Evolutionary conservation across 1,140 invertebrate species (phyloP).

Genomic region (Drosophila ogumai): DNA sequence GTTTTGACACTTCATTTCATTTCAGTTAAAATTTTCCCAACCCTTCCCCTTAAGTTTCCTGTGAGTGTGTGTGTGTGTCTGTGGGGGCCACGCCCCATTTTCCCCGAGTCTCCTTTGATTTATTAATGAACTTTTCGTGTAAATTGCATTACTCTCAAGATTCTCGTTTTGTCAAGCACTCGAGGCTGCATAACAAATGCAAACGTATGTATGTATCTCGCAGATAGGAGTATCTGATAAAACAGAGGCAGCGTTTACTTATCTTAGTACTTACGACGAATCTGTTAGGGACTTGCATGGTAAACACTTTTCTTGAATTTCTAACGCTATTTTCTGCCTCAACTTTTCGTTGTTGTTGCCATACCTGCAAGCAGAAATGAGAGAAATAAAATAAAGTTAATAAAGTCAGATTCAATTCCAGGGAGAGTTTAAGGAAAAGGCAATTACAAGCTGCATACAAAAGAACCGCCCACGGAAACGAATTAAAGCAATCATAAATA

Average conservation of each 20-base stretch:
- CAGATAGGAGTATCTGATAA: slow-evolving; percentile 24
- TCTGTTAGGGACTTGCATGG: neutral
- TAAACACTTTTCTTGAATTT: slow-evolving; percentile 26
- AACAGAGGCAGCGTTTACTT: slow-evolving; percentile 18
- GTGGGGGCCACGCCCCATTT: slow-evolving; percentile 6
- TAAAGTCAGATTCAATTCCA: slow-evolving; percentile 32
- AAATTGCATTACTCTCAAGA: slow-evolving; percentile 18
- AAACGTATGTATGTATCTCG: slow-evolving; percentile 6
- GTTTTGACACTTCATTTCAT: slow-evolving; percentile 78
- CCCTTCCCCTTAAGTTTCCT: neutral
- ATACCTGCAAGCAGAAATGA: slow-evolving; percentile 39
- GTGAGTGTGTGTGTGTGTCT: neutral
- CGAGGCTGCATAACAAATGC: slow-evolving; percentile 6
- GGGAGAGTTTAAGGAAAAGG: slow-evolving; percentile 12
- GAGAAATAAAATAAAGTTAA: slow-evolving; percentile 21
- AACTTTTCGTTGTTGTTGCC: neutral
- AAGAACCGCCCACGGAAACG: slow-evolving; percentile 44
- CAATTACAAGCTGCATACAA: slow-evolving; percentile 46
- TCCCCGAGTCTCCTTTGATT: slow-evolving; percentile 29
- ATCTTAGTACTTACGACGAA: slow-evolving; percentile 34
- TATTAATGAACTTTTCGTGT: slow-evolving; percentile 45
- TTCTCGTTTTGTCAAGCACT: slow-evolving; percentile 6
- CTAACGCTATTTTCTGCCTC: slow-evolving; percentile 1
- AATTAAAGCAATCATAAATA: slow-evolving; percentile 61
- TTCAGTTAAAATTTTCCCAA: slow-evolving; percentile 52